A percentile compares a stretch with the other conserved stretches of the same genome.
Evolutionary conservation across 1,140 invertebrate species (phyloP).

Genomic region (fruit fly (Drosophila melanogaster)): Release_6_plus_ISO1_MT NT_033777.3:27429501-27430000

Average conservation of each 20-base stretch:
- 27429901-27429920: slow-evolving; percentile 46
- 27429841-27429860: neutral
- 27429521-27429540: neutral
- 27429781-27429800: slow-evolving; percentile 53
- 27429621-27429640: slow-evolving; percentile 38
- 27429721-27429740: slow-evolving; percentile 72
- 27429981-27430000: slow-evolving; percentile 52
- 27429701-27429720: slow-evolving; percentile 16
- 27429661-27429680: slow-evolving; percentile 73
- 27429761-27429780: slow-evolving; percentile 2
- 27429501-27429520: neutral
- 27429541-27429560: slow-evolving; percentile 66
- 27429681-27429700: slow-evolving; percentile 22
- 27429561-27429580: slow-evolving; percentile 82
- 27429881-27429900: slow-evolving; percentile 35
- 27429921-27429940: slow-evolving; percentile 79
- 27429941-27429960: slow-evolving; percentile 79
- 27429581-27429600: slow-evolving; percentile 28
- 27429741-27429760: slow-evolving; percentile 40
- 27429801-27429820: slow-evolving; percentile 38
- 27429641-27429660: slow-evolving; percentile 31
- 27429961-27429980: slow-evolving; percentile 78
- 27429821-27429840: neutral
- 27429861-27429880: slow-evolving; percentile 74
- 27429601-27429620: slow-evolving; percentile 39